phyloP scores from a whole-genome alignment of 92 coral and sea anemone genomes.

The Hydrozoanthus gracilis region DNA sequence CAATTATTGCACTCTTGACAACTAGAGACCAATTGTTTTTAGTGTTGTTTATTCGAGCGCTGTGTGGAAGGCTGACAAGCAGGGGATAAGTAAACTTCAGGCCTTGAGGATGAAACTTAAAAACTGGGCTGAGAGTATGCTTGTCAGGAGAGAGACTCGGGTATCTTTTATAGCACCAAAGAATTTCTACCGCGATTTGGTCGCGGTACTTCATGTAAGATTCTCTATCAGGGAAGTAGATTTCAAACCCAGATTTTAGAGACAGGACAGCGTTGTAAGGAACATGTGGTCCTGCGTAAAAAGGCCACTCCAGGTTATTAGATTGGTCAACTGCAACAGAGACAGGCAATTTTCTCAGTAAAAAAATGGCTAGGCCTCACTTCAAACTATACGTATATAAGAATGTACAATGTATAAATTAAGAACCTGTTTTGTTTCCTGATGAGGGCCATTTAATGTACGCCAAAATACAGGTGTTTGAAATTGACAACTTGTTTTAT shows the following conservation, averaged over 20 bases:
- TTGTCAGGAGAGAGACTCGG: slow-evolving; percentile 30
- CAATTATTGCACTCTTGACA: slow-evolving; percentile 28
- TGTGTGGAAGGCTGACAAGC: slow-evolving; percentile 65
- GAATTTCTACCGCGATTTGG: slow-evolving; percentile 22
- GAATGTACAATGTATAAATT: too few species aligned
- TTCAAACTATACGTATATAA: too few species aligned
- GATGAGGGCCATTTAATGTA: too few species aligned
- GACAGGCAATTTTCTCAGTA: too few species aligned
- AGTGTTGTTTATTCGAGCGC: slow-evolving; percentile 51
- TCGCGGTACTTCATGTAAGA: slow-evolving; percentile 8
- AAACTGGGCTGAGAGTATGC: slow-evolving; percentile 75
- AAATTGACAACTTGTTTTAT: too few species aligned
- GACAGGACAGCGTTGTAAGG: slow-evolving; percentile 15
- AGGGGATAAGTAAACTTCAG: slow-evolving; percentile 25
- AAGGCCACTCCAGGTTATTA: too few species aligned
- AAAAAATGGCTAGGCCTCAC: too few species aligned
- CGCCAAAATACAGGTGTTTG: too few species aligned
- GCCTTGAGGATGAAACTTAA: slow-evolving; percentile 64
- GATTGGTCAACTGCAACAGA: too few species aligned
- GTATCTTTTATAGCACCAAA: slow-evolving; percentile 26
- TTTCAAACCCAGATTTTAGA: slow-evolving; percentile 27
- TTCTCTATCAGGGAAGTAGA: slow-evolving; percentile 10
- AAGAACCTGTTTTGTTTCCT: too few species aligned
- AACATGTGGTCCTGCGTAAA: slow-evolving; percentile 8
- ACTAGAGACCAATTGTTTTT: slow-evolving; percentile 60